phyloP scores from a whole-genome alignment of 2,113 vertebrate genomes.

The Pavo muticus region DNA sequence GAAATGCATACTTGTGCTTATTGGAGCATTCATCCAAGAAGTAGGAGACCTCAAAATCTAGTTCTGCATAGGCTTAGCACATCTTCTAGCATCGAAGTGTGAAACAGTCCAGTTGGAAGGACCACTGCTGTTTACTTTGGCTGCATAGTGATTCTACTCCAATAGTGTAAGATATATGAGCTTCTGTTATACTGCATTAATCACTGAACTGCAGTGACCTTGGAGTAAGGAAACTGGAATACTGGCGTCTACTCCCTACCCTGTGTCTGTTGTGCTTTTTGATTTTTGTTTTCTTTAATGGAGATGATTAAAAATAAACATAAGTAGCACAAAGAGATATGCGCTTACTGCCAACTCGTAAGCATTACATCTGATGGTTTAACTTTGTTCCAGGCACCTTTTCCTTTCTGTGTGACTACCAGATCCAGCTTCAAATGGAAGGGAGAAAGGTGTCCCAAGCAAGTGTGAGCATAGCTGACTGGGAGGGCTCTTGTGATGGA shows the following conservation, averaged over 20 bases:
- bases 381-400: background rate
- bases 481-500: background rate
- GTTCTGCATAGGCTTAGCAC: background rate
- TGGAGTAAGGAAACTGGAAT: background rate
- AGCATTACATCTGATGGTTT: background rate
- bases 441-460: background rate
- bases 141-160: background rate
- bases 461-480: background rate
- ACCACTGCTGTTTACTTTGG: background rate
- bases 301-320: background rate
- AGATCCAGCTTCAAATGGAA: background rate
- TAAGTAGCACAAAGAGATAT: background rate
- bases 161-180: background rate
- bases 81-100: background rate
- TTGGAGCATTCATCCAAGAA: constrained; percentile 4
- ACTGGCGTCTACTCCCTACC: background rate
- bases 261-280: background rate
- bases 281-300: background rate
- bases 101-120: background rate
- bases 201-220: background rate
- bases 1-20: background rate
- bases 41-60: background rate
- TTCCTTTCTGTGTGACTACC: background rate
- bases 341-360: background rate
- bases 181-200: constrained; percentile 1